Evolutionary conservation across 2,113 vertebrate species (phyloP).

Genomic region (Miniopterus natalensis): DNA sequence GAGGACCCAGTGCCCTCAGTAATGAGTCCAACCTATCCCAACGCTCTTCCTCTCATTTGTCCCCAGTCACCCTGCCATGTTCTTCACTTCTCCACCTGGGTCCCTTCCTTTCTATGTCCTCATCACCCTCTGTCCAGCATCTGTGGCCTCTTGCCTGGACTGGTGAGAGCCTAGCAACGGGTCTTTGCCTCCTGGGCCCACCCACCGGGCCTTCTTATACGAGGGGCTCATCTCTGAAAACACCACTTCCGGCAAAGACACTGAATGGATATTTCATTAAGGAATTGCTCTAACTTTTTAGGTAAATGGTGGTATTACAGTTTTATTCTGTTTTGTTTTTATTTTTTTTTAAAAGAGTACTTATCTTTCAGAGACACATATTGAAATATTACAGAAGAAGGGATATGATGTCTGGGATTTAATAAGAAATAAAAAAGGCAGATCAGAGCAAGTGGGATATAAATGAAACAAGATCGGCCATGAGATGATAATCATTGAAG

Average conservation of each 20-base stretch:
- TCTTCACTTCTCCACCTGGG: not conserved
- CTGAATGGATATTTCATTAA: constrained; percentile 8
- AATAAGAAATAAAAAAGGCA: constrained; percentile 4
- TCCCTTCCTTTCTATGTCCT: not conserved
- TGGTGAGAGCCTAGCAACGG: not conserved
- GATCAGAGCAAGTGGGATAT: not conserved
- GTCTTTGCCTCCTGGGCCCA: not conserved
- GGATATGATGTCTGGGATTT: not conserved
- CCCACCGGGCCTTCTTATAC: not conserved
- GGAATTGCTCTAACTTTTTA: not conserved
- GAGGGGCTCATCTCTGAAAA: not conserved
- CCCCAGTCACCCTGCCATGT: not conserved
- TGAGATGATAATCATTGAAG: not conserved
- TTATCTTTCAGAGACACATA: constrained; percentile 37
- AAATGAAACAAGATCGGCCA: not conserved
- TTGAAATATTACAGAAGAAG: constrained; percentile 23
- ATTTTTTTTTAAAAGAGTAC: not conserved
- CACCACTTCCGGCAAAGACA: not conserved
- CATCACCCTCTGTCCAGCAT: not conserved
- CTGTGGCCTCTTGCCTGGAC: not conserved
- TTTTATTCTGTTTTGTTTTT: not conserved
- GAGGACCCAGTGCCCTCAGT: not conserved
- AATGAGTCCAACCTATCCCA: not conserved
- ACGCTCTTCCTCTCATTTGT: not conserved
- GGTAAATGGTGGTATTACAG: not conserved